These are phyloP conservation scores for Oxystoma pomonae DNA, from an alignment of 2,888 invertebrate species.

Conservation along the genomic window DNA sequence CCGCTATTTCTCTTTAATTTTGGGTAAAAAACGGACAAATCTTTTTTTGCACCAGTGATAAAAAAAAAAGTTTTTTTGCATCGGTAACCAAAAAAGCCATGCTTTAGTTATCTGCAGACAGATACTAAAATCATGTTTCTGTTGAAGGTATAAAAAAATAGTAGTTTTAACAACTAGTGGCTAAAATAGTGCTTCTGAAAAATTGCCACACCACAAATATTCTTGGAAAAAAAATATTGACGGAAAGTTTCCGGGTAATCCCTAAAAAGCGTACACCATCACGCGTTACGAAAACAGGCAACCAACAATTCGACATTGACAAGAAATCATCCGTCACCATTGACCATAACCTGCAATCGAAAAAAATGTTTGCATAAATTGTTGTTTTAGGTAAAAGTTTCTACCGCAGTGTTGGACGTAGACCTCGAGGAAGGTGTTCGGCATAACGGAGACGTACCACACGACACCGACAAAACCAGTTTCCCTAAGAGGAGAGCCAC, in stretches of 20 bases:
- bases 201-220: too few species aligned
- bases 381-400: background rate
- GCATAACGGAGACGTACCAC: background rate
- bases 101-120: too few species aligned
- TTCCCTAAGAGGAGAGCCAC: background rate
- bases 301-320: background rate
- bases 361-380: background rate
- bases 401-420: background rate
- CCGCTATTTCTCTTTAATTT: too few species aligned
- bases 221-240: too few species aligned
- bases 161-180: too few species aligned
- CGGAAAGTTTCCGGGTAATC: background rate
- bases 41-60: too few species aligned
- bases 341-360: background rate
- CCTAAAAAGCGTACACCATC: background rate
- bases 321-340: background rate
- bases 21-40: too few species aligned
- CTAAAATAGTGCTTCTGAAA: too few species aligned
- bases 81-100: too few species aligned
- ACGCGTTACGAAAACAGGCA: background rate
- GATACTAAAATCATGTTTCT: too few species aligned
- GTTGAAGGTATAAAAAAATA: too few species aligned
- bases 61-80: too few species aligned
- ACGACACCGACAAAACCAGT: slow-evolving; percentile 38
- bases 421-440: background rate